A percentile compares a stretch with the other conserved stretches of the same genome.
Conservation (phyloP, 2,797 vertebrate species). For the Menidia menidia region DNA sequence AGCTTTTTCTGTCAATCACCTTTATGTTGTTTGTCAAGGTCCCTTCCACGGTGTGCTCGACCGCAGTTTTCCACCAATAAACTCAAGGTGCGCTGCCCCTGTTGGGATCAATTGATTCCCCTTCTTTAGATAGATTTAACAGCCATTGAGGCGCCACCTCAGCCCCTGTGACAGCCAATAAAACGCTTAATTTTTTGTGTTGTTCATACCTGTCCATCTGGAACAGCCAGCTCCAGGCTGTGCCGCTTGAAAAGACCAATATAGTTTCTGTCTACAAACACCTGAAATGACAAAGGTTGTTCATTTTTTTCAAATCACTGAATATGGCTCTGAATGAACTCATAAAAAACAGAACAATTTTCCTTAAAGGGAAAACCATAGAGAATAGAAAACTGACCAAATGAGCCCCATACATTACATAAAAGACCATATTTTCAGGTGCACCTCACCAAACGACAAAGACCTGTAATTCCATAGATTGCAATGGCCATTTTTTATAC, state of each 20-base stretch:
- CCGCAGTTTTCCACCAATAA: conserved; percentile 95
- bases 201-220: conserved; percentile 87
- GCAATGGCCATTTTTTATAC: too few relatives aligned
- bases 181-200: neutral
- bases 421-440: too few relatives aligned
- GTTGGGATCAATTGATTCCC: conserved; percentile 32
- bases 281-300: conserved; percentile 73
- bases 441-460: too few relatives aligned
- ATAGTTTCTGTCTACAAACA: conserved; percentile 90
- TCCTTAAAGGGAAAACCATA: neutral
- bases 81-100: conserved; percentile 88
- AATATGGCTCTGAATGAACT: neutral
- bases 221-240: conserved; percentile 82
- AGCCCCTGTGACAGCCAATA: conserved; percentile 13
- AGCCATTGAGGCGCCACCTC: neutral
- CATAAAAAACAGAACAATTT: neutral
- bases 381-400: too few relatives aligned
- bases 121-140: conserved; percentile 19
- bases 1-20: conserved; percentile 75
- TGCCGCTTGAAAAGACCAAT: conserved; percentile 90
- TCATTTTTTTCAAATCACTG: neutral
- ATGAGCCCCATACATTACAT: neutral
- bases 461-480: too few relatives aligned
- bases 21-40: conserved; percentile 91
- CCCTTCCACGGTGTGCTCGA: conserved; percentile 87